These are phyloP conservation scores for Trachelus troglodyta DNA, from an alignment of 2,888 invertebrate species.

Conservation along the genomic window DNA sequence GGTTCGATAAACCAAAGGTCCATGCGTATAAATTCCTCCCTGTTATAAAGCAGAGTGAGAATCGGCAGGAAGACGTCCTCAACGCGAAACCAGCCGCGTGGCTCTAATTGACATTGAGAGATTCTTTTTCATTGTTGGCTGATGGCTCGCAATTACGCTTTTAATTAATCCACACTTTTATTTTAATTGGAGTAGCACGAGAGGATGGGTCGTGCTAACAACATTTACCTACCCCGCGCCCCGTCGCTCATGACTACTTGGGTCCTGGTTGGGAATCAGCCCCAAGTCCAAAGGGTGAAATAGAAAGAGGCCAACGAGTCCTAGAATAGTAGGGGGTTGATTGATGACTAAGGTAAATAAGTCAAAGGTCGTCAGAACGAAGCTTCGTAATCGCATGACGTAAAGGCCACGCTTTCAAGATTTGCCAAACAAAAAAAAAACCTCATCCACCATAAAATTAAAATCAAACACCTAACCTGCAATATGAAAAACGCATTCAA, in stretches of 20 bases:
- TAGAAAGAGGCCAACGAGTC: neutral
- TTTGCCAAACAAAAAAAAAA: neutral
- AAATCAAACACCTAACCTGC: neutral
- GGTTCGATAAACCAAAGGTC: neutral
- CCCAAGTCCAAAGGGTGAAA: neutral
- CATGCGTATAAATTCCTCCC: neutral
- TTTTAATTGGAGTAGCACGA: constrained; percentile 17
- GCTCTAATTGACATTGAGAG: constrained; percentile 20
- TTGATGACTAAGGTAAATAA: constrained; percentile 47
- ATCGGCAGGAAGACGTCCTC: neutral
- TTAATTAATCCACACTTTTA: constrained; percentile 20
- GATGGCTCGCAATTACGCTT: constrained; percentile 19
- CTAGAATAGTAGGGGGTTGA: constrained; percentile 23
- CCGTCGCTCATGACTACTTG: constrained; percentile 4
- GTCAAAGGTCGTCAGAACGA: constrained; percentile 24
- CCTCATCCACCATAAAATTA: neutral
- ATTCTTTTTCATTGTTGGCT: constrained; percentile 18
- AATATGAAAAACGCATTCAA: neutral
- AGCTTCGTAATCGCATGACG: constrained; percentile 33
- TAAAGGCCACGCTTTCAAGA: constrained; percentile 21
- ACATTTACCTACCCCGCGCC: constrained; percentile 12
- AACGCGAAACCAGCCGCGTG: neutral
- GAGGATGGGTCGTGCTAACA: constrained; percentile 15
- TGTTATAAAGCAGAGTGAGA: neutral
- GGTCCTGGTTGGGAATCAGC: neutral